These are phyloP conservation scores for Meloidogyne exigua DNA, from an alignment of 1,140 invertebrate species.

Conservation along the genomic window DNA sequence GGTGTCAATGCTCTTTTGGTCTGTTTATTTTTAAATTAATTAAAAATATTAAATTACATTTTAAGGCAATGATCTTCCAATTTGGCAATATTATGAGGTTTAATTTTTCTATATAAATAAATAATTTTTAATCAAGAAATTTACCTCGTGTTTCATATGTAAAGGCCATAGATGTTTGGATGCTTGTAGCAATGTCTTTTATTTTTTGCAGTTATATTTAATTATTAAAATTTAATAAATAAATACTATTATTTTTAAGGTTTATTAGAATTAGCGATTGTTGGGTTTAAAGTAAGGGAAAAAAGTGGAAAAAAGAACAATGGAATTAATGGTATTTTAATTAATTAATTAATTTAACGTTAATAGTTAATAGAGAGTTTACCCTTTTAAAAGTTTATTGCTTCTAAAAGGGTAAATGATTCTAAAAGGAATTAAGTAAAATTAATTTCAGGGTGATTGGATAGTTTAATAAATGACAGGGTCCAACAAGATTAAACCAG, in stretches of 20 bases:
- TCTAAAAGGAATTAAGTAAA: no score
- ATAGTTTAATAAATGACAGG: no score
- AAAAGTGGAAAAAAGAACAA: background rate
- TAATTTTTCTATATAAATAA: background rate
- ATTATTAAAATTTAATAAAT: no score
- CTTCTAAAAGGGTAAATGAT: no score
- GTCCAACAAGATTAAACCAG: no score
- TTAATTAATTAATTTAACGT: background rate
- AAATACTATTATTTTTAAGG: conserved; percentile 11
- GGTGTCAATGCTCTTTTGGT: conserved; percentile 56
- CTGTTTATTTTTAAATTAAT: background rate
- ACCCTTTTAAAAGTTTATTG: no score
- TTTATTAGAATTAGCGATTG: conserved; percentile 29
- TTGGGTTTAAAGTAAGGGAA: conserved; percentile 30
- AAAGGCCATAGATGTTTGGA: conserved; percentile 29
- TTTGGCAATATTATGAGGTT: conserved; percentile 62
- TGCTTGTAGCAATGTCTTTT: conserved; percentile 29
- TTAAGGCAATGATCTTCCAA: conserved; percentile 61
- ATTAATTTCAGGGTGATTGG: no score
- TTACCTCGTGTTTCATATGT: conserved; percentile 35
- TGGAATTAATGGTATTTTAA: background rate
- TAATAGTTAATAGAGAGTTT: no score
- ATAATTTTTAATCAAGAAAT: conserved; percentile 10
- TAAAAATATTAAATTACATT: background rate
- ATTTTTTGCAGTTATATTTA: conserved; percentile 28